These are phyloP conservation scores for Apogon talboti DNA, from an alignment of 2,797 vertebrate species.

Conservation along the genomic window DNA sequence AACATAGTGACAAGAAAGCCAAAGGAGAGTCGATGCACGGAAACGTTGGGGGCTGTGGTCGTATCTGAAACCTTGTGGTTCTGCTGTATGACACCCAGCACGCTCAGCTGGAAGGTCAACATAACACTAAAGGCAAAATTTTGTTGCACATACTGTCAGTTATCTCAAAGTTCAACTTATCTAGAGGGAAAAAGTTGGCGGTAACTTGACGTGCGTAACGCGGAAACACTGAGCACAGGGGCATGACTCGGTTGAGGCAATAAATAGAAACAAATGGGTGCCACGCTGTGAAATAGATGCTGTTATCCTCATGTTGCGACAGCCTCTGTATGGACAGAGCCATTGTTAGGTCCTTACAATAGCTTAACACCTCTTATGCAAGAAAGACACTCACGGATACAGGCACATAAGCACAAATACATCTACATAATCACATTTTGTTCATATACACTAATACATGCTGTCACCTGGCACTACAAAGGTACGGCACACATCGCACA, in stretches of 20 bases:
- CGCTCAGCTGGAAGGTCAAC: conserved; percentile 1
- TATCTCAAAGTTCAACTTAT: background rate
- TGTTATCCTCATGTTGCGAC: conserved; percentile 52
- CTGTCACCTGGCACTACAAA: conserved; percentile 33
- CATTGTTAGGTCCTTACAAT: conserved; percentile 56
- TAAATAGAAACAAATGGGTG: conserved; percentile 26
- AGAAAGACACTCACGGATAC: conserved; percentile 29
- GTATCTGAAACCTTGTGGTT: conserved; percentile 6
- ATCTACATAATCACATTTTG: conserved; percentile 37
- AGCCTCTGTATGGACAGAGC: conserved; percentile 55
- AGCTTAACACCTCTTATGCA: conserved; percentile 49
- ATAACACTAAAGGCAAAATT: background rate
- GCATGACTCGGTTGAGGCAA: conserved; percentile 17
- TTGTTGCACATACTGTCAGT: background rate
- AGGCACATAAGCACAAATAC: conserved; percentile 18
- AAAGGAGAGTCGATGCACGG: background rate
- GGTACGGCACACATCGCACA: conserved; percentile 16
- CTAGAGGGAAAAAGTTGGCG: background rate
- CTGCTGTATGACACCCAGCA: background rate
- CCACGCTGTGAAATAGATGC: conserved; percentile 50
- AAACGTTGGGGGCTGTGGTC: background rate
- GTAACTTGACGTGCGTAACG: conserved; percentile 10
- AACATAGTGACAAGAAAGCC: conserved; percentile 13
- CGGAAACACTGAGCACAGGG: conserved; percentile 11
- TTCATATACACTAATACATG: conserved; percentile 26